Percentiles rank a stretch among this genome's conserved stretches.
These are phyloP conservation scores for Papilio gigon DNA, from an alignment of 2,888 invertebrate species.

Conservation along the genomic window DNA sequence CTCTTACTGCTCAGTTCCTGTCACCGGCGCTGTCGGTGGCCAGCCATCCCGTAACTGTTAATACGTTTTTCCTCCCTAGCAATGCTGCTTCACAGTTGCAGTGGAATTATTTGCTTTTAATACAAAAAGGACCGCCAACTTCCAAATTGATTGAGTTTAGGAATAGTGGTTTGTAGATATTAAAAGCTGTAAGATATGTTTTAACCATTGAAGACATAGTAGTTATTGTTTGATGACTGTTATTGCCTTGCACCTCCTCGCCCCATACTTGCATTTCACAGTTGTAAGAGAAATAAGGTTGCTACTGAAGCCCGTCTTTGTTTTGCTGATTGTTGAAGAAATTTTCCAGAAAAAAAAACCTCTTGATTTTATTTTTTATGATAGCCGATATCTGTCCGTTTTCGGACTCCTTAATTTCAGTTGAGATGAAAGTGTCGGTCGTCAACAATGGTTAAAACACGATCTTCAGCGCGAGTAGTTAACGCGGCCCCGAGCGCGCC, in stretches of 20 bases:
- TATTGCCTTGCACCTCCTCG: slow-evolving; percentile 66
- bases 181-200: slow-evolving; percentile 80
- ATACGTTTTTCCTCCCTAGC: slow-evolving; percentile 76
- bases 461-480: slow-evolving; percentile 81
- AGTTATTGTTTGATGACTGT: slow-evolving; percentile 81
- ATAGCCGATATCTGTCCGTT: slow-evolving; percentile 70
- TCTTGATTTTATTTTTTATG: slow-evolving; percentile 62
- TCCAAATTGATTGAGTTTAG: slow-evolving; percentile 60
- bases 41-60: slow-evolving; percentile 57
- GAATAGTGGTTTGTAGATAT: slow-evolving; percentile 69
- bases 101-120: slow-evolving; percentile 76
- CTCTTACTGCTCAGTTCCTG: slow-evolving; percentile 70
- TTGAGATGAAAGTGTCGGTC: slow-evolving; percentile 80
- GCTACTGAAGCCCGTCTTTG: slow-evolving; percentile 45
- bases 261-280: slow-evolving; percentile 60
- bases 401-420: slow-evolving; percentile 80
- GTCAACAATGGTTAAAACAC: slow-evolving; percentile 83
- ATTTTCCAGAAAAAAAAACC: slow-evolving; percentile 74
- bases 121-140: slow-evolving; percentile 69
- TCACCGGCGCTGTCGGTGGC: slow-evolving; percentile 49
- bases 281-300: slow-evolving; percentile 77
- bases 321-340: slow-evolving; percentile 63
- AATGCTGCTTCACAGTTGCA: slow-evolving; percentile 76
- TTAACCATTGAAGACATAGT: slow-evolving; percentile 81
- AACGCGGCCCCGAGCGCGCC: slow-evolving; percentile 69